Evolutionary conservation across 2,113 vertebrate genomes (phyloP).

Genomic region (Spheniscus mendiculus): DNA sequence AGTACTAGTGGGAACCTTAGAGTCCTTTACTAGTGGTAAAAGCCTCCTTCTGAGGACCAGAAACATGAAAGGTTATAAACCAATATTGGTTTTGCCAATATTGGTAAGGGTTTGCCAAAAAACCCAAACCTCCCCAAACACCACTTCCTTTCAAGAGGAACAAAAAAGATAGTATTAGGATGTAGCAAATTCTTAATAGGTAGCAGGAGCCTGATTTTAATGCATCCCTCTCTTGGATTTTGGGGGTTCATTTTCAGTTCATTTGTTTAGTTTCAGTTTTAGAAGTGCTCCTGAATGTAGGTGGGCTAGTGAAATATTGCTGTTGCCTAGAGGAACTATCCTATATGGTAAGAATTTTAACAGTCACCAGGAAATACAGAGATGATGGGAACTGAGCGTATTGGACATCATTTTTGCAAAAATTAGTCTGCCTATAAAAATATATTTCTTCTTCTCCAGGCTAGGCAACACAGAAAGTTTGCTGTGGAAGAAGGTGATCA

Average conservation of each 20-base stretch:
- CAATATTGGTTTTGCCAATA: not conserved
- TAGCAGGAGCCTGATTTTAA: not conserved
- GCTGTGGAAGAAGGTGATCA: conserved; percentile 98
- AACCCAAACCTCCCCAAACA: not conserved
- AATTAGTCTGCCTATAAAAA: not conserved
- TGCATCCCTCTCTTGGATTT: not conserved
- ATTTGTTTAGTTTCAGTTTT: not conserved
- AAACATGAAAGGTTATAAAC: not conserved
- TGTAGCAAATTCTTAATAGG: not conserved
- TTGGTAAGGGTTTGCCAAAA: not conserved
- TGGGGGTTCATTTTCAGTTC: not conserved
- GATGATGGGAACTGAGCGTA: not conserved
- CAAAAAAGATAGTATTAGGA: not conserved
- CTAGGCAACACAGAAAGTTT: conserved; percentile 92
- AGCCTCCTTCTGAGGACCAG: not conserved
- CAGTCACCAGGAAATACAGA: not conserved
- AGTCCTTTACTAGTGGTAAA: not conserved
- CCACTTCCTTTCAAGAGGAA: not conserved
- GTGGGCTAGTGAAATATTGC: not conserved
- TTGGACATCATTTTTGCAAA: not conserved
- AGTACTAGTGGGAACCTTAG: not conserved
- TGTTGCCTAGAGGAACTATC: not conserved
- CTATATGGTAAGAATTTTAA: not conserved
- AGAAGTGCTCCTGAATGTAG: not conserved
- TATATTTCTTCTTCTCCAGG: conserved; percentile 69